Evolutionary conservation across 2,888 invertebrate genomes (phyloP).

Genomic region (Artemia sp.): DNA sequence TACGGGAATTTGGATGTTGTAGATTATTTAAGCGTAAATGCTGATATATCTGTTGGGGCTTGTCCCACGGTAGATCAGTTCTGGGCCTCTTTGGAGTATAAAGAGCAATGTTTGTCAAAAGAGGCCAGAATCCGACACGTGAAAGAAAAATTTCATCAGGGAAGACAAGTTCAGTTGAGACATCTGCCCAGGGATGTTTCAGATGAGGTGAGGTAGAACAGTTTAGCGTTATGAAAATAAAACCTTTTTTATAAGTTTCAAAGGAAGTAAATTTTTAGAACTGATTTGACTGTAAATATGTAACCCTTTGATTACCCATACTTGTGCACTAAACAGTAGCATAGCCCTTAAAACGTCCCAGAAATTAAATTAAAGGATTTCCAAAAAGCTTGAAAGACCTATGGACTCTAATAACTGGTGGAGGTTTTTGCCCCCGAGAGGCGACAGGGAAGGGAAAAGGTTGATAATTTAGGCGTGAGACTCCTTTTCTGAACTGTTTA

Average conservation of each 20-base stretch:
- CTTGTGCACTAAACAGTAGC: too few relatives aligned
- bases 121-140: background rate
- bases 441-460: constrained; percentile 15
- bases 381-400: background rate
- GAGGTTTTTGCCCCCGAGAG: constrained; percentile 14
- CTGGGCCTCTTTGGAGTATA: background rate
- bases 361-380: too few relatives aligned
- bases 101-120: background rate
- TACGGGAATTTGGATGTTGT: background rate
- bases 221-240: background rate
- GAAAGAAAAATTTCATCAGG: constrained; percentile 30
- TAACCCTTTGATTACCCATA: background rate
- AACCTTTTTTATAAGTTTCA: background rate
- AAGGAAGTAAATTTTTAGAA: too few relatives aligned
- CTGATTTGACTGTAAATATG: background rate
- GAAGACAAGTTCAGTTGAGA: constrained; percentile 33
- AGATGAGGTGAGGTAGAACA: constrained; percentile 31
- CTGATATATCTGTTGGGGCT: constrained; percentile 4
- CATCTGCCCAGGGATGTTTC: constrained; percentile 34
- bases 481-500: too few relatives aligned
- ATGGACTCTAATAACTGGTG: constrained; percentile 18
- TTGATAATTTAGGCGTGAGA: too few relatives aligned
- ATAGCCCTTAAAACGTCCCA: too few relatives aligned
- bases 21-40: background rate
- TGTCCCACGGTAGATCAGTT: constrained; percentile 2